Evolutionary conservation across 1,140 invertebrate genomes (phyloP).

Genomic region (Holotrichia oblita): DNA sequence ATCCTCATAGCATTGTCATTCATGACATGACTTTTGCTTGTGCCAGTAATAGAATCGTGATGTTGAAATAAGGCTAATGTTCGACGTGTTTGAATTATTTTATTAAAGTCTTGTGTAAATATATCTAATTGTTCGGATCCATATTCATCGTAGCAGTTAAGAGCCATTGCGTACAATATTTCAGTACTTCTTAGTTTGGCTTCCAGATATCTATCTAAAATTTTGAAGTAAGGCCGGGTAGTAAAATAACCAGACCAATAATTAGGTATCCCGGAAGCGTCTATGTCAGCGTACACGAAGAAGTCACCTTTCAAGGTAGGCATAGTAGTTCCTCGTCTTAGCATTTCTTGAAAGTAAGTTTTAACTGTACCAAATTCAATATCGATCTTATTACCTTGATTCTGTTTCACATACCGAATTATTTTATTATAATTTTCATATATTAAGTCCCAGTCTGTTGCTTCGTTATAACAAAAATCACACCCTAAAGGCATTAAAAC

Average conservation of each 20-base stretch:
- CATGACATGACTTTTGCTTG: slow-evolving; percentile 89
- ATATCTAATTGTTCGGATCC: slow-evolving; percentile 59
- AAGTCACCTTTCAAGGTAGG: slow-evolving; percentile 94
- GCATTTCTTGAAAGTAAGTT: slow-evolving; percentile 92
- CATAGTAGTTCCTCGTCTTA: slow-evolving; percentile 70
- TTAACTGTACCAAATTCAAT: slow-evolving; percentile 93
- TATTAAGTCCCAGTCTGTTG: slow-evolving; percentile 95
- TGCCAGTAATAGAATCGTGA: slow-evolving; percentile 97
- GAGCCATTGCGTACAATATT: slow-evolving; percentile 78
- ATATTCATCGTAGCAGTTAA: slow-evolving; percentile 67
- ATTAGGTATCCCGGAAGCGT: slow-evolving; percentile 92
- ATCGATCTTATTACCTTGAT: slow-evolving; percentile 83
- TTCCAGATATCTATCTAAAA: slow-evolving; percentile 87
- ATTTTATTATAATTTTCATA: slow-evolving; percentile 92
- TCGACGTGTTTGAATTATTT: slow-evolving; percentile 77
- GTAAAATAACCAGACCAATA: slow-evolving; percentile 99
- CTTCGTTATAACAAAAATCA: slow-evolving; percentile 93
- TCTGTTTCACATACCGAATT: slow-evolving; percentile 92
- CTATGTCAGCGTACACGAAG: slow-evolving; percentile 97
- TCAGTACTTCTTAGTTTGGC: slow-evolving; percentile 77
- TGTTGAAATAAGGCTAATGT: slow-evolving; percentile 94
- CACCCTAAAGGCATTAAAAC: slow-evolving; percentile 93
- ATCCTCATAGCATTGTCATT: slow-evolving; percentile 87
- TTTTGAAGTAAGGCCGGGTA: slow-evolving; percentile 94
- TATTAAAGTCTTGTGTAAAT: slow-evolving; percentile 61